Evolutionary conservation across 2,113 vertebrate genomes (phyloP), one percentile per base, ranked within the genome.

Genomic region (Rhegmatorhina hoffmannsi): DNA sequence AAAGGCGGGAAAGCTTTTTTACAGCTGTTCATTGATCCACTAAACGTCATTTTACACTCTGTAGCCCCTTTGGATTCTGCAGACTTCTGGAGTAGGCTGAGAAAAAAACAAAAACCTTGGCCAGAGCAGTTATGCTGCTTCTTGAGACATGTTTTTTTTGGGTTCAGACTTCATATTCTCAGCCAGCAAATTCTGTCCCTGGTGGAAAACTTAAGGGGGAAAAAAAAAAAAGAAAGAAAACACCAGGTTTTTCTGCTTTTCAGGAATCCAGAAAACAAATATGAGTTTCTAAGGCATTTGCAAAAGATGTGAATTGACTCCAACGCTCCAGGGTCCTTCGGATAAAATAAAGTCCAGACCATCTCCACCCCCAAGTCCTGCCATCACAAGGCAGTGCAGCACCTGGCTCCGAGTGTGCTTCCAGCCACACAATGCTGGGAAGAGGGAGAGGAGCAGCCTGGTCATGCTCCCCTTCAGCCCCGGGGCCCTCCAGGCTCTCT

Each of bases 111-210:
- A 79, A 86, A 95, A 53, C n/a, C 46, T 69, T 76, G 89, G 87
- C 94, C 64, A 81, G 70, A 92, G 50, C n/a, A 63, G 79, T 89
- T 81, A 86, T 0, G 2, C 53, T 76, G 44, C 83, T 81, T 76
- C 87, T 69, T 64, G 64, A 91, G 83, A 92, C 73, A 68, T 89
- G 92, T 95, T 89, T 94, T 89, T 87, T 93, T 95, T 94, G 81
- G 95, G 84, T 76, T 86, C 24, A 33, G 69, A 66, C 60, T 74
- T 91, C 49, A 47, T 38, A 43, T 84, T 95, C 82, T 81, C 78
- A 78, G 89, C 85, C 95, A 96, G 67, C 23, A 1, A 74, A 52
- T 94, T 66, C 40, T 67, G 40, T 77, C 90, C 76, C 92, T 72
- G 16, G 59, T 72, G 78, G 84, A 74, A 87, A 87, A 90, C 53